These are phyloP conservation scores for Hydra vulgaris DNA, from an alignment of 30 jellyfish, hydroid and myxozoan genomes.

Conservation along the genomic window DNA sequence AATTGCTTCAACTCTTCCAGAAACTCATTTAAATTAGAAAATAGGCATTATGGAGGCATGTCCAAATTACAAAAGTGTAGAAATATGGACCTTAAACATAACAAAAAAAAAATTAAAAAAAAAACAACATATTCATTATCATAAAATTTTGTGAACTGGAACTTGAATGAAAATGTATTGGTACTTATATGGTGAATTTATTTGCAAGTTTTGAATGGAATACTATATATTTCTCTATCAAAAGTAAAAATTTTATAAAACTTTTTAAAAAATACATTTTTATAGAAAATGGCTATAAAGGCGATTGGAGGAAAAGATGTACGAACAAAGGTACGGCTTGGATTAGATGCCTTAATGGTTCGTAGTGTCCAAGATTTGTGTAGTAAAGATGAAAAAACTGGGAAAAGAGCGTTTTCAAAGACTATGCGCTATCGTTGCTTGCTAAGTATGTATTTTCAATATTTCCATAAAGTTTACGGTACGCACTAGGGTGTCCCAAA, in stretches of 20 bases:
- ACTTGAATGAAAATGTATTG: too few relatives aligned
- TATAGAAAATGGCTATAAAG: not conserved
- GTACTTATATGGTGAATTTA: too few relatives aligned
- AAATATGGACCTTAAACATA: too few relatives aligned
- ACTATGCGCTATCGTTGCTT: slow-evolving; percentile 6
- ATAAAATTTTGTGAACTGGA: too few relatives aligned
- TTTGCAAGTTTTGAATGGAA: too few relatives aligned
- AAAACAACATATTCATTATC: too few relatives aligned
- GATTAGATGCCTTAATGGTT: slow-evolving; percentile 8
- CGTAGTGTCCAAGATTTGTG: not conserved
- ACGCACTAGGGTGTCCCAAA: too few relatives aligned
- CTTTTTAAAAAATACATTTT: not conserved
- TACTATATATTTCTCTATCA: too few relatives aligned
- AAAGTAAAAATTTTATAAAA: too few relatives aligned
- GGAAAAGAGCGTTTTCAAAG: slow-evolving; percentile 1
- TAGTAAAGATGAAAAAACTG: slow-evolving; percentile 4
- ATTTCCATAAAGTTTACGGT: not conserved
- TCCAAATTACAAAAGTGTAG: too few relatives aligned
- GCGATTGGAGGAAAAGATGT: slow-evolving; percentile 13
- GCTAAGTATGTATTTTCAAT: not conserved
- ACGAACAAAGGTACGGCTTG: slow-evolving; percentile 14
- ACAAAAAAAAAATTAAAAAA: too few relatives aligned
- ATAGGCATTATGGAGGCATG: too few relatives aligned
- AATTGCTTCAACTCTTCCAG: not conserved
- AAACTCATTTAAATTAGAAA: not conserved